phyloP scores from a whole-genome alignment of 2,113 vertebrate species.

The Ornithorhynchus anatinus region DNA sequence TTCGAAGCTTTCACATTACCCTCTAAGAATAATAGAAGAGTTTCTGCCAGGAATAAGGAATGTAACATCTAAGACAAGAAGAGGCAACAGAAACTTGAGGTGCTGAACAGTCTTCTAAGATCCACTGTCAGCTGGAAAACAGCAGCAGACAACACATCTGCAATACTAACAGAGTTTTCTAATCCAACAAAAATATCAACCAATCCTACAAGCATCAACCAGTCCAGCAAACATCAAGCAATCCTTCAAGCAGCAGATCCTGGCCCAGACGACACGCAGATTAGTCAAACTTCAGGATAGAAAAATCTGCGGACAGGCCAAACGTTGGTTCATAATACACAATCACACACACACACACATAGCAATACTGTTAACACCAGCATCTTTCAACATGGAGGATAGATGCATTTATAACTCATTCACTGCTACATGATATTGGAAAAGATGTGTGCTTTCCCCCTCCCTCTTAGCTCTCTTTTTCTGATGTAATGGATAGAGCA shows the following conservation, averaged over 20 bases:
- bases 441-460: too few species aligned
- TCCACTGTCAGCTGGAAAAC: background rate
- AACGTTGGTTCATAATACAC: too few species aligned
- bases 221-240: background rate
- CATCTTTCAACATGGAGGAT: too few species aligned
- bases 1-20: background rate
- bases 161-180: background rate
- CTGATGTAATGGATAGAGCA: too few species aligned
- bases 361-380: too few species aligned
- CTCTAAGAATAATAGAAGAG: constrained; percentile 8
- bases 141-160: too few species aligned
- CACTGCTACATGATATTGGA: too few species aligned
- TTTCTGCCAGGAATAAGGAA: background rate
- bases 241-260: background rate
- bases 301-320: background rate
- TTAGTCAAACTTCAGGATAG: background rate
- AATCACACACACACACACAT: too few species aligned
- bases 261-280: background rate
- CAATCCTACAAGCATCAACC: background rate
- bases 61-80: background rate
- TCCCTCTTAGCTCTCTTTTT: too few species aligned
- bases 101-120: background rate
- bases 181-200: background rate
- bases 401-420: too few species aligned
- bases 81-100: background rate